Percentiles rank a stretch among this genome's conserved stretches.
Evolutionary conservation across 2,113 vertebrate species (phyloP).

Genomic region (Microtus montanus): DNA sequence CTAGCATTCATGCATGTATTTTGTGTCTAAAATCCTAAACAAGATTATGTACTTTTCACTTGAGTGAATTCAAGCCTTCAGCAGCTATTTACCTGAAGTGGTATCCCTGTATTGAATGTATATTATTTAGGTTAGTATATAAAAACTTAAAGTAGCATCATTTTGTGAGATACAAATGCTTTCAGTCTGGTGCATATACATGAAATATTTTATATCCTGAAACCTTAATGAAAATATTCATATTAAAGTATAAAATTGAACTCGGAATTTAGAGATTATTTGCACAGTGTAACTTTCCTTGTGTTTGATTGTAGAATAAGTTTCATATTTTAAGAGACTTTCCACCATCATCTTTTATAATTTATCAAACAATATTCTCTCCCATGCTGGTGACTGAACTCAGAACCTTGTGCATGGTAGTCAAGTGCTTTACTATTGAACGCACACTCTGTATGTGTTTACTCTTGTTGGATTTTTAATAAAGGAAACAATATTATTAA

Average conservation of each 20-base stretch:
- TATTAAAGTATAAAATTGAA: background rate
- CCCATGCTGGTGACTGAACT: background rate
- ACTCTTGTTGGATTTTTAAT: slow-evolving; percentile 25
- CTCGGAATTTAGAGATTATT: background rate
- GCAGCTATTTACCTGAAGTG: background rate
- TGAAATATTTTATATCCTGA: slow-evolving; percentile 16
- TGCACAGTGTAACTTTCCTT: background rate
- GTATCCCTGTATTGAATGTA: background rate
- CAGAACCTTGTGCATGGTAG: background rate
- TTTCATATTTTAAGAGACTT: slow-evolving; percentile 1
- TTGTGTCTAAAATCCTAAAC: background rate
- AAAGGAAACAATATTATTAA: slow-evolving; percentile 44
- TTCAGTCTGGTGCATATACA: background rate
- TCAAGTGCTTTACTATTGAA: background rate
- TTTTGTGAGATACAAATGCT: background rate
- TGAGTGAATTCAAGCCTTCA: background rate
- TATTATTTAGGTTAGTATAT: background rate
- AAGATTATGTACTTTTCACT: background rate
- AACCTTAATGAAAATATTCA: background rate
- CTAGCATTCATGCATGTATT: background rate
- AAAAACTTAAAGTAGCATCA: background rate
- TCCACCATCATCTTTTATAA: background rate
- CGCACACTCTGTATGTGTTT: background rate
- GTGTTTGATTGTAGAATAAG: background rate
- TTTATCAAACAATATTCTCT: slow-evolving; percentile 6